Evolutionary conservation across 2,888 invertebrate genomes (phyloP).

Genomic region (Thumatha senex): DNA sequence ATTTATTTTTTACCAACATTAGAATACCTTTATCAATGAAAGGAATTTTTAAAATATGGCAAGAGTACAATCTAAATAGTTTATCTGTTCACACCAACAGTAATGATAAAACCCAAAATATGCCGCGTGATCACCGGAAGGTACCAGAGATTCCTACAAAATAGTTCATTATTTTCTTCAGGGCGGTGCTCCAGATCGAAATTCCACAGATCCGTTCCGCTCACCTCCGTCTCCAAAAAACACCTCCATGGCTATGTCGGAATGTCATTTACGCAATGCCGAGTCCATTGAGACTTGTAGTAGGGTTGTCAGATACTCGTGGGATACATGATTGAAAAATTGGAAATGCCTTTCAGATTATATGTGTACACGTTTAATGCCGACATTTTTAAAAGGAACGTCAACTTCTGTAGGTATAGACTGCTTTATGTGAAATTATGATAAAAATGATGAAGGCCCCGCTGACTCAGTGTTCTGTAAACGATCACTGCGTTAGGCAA

Average conservation of each 20-base stretch:
- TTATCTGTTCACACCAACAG: no score
- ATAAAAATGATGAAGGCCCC: no score
- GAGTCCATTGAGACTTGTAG: not conserved
- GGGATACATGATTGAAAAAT: not conserved
- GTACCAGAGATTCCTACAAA: constrained; percentile 43
- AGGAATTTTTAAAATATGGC: no score
- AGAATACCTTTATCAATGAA: no score
- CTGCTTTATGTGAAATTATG: no score
- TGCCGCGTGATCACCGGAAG: constrained; percentile 32
- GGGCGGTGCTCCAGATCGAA: constrained; percentile 40
- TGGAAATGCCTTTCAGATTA: not conserved
- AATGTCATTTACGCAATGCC: constrained; percentile 59
- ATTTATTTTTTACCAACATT: no score
- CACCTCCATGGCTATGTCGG: constrained; percentile 44
- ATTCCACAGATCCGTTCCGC: constrained; percentile 68
- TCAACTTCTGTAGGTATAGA: no score
- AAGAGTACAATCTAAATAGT: no score
- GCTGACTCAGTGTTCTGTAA: no score
- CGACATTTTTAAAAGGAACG: no score
- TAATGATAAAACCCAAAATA: not conserved
- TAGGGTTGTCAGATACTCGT: constrained; percentile 10
- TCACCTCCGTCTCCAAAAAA: constrained; percentile 64
- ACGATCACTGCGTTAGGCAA: no score
- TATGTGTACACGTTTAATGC: no score
- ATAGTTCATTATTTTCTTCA: constrained; percentile 57